Conservation (phyloP, 1,140 invertebrate species). For the Achroia grisella region DNA sequence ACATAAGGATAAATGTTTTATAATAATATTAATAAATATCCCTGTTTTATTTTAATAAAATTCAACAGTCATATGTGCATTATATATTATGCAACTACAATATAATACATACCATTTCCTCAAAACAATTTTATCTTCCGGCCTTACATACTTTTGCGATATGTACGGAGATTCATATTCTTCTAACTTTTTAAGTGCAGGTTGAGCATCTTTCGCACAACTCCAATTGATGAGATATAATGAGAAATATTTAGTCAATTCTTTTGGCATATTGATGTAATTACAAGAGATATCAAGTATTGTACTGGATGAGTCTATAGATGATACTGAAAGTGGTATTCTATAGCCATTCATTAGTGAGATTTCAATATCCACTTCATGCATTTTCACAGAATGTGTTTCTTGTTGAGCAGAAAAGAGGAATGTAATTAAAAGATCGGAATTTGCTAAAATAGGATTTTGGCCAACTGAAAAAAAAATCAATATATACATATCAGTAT, state of each 20-base stretch:
- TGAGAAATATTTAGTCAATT: constrained; percentile 90
- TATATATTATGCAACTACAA: no score
- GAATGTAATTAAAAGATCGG: constrained; percentile 89
- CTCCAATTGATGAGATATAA: constrained; percentile 89
- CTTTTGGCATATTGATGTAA: constrained; percentile 83
- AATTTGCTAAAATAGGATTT: constrained; percentile 84
- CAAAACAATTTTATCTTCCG: constrained; percentile 81
- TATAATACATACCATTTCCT: constrained; percentile 78
- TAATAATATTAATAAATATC: no score
- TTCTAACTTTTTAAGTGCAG: constrained; percentile 90
- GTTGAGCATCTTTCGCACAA: constrained; percentile 79
- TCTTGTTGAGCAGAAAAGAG: constrained; percentile 94
- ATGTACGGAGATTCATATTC: constrained; percentile 98
- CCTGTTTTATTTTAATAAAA: no score
- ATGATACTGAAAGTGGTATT: constrained; percentile 86
- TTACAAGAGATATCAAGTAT: constrained; percentile 87
- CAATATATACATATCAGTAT: constrained; percentile 3
- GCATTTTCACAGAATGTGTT: constrained; percentile 79
- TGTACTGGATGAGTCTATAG: constrained; percentile 87
- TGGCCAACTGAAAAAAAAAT: constrained; percentile 85
- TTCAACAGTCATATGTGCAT: no score
- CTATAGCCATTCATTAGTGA: constrained; percentile 90
- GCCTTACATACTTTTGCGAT: constrained; percentile 81
- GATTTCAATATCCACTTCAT: constrained; percentile 86
- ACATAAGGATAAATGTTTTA: no score